These are phyloP conservation scores for Hypomesus transpacificus DNA, from an alignment of 2,113 vertebrate genomes.

Conservation along the genomic window DNA sequence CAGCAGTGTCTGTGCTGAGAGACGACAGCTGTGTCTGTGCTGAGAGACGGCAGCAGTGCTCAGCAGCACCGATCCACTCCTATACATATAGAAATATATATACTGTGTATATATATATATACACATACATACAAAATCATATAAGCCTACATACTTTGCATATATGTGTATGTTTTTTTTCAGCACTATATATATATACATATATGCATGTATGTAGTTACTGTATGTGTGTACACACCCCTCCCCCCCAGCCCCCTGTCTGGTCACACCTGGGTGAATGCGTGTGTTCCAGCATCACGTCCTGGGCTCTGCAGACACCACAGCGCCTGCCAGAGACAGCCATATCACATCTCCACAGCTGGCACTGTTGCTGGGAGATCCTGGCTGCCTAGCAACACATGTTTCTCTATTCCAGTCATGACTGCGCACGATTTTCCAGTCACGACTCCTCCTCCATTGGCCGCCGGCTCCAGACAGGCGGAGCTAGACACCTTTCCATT, in stretches of 20 bases:
- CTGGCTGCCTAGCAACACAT: constrained; percentile 75
- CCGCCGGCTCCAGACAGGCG: constrained; percentile 6
- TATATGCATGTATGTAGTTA: no score
- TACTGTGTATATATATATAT: background rate
- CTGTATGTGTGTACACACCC: background rate
- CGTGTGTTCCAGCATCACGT: constrained; percentile 1
- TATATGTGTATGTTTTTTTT: no score
- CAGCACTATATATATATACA: no score
- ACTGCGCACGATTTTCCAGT: constrained; percentile 59
- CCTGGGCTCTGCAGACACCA: constrained; percentile 41
- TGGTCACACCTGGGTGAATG: background rate
- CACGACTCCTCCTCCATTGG: constrained; percentile 55
- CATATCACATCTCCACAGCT: constrained; percentile 53
- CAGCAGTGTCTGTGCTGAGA: no score
- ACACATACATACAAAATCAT: constrained; percentile 20
- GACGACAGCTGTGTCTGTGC: no score
- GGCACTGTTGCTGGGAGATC: constrained; percentile 67
- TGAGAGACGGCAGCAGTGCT: no score
- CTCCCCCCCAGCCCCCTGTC: background rate
- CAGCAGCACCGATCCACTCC: no score
- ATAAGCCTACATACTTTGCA: no score
- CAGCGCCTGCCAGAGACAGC: constrained; percentile 24
- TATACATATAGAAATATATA: background rate
- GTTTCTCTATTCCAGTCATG: constrained; percentile 64
- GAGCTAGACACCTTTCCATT: constrained; percentile 20